Percentiles rank a stretch among this genome's conserved stretches.
Conservation (phyloP, 1,140 invertebrate genomes). For the Listronotus oregonensis region DNA sequence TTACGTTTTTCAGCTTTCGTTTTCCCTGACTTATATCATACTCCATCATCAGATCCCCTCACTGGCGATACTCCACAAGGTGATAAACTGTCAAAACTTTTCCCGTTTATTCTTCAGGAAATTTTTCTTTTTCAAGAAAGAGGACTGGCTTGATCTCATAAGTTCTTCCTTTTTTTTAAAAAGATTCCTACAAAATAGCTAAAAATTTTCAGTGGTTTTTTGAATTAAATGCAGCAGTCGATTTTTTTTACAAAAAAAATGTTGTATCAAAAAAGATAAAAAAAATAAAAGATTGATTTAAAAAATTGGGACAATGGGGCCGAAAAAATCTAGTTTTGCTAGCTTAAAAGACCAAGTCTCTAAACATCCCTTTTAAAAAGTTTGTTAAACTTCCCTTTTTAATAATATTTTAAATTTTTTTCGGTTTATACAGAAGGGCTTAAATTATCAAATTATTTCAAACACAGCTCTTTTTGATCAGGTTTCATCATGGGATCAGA, state of each 20-base stretch:
- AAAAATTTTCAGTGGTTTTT: too few relatives aligned
- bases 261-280: too few relatives aligned
- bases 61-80: conserved; percentile 76
- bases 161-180: conserved; percentile 34
- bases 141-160: conserved; percentile 45
- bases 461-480: conserved; percentile 86
- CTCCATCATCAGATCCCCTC: conserved; percentile 84
- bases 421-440: background rate
- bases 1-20: conserved; percentile 72
- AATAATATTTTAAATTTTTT: background rate
- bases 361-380: too few relatives aligned
- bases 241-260: too few relatives aligned
- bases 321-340: too few relatives aligned
- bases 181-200: too few relatives aligned
- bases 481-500: conserved; percentile 89
- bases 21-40: conserved; percentile 69
- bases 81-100: conserved; percentile 71
- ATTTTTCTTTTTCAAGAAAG: conserved; percentile 46
- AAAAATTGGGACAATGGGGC: too few relatives aligned
- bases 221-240: too few relatives aligned
- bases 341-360: too few relatives aligned
- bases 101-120: conserved; percentile 34
- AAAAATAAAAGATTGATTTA: too few relatives aligned
- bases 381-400: too few relatives aligned
- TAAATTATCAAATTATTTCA: conserved; percentile 56